These are phyloP conservation scores for Meteorus cinctellus DNA, from an alignment of 2,888 invertebrate species.

Conservation along the genomic window DNA sequence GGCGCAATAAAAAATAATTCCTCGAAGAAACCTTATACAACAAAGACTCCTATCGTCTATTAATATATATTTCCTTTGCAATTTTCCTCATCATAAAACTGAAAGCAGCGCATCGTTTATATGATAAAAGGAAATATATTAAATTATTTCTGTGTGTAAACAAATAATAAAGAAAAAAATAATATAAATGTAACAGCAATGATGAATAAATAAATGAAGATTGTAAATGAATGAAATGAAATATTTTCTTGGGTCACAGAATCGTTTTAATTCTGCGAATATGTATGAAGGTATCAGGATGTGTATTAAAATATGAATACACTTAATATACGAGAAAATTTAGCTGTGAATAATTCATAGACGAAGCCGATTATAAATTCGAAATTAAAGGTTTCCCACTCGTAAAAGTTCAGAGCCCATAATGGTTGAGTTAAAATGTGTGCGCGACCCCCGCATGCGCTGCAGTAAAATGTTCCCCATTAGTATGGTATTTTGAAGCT, in stretches of 20 bases:
- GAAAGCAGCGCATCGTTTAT: not conserved
- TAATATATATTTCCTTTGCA: not conserved
- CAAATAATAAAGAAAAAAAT: too few species aligned
- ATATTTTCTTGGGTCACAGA: too few species aligned
- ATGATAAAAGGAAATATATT: too few species aligned
- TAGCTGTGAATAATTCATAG: conserved; percentile 7
- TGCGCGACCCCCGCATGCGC: conserved; percentile 2
- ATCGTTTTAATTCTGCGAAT: too few species aligned
- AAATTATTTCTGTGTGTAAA: too few species aligned
- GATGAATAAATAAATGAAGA: too few species aligned
- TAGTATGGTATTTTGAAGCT: conserved; percentile 26
- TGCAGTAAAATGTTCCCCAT: conserved; percentile 26
- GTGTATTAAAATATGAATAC: not conserved
- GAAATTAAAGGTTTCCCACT: conserved; percentile 16
- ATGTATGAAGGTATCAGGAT: not conserved
- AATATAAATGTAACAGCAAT: too few species aligned
- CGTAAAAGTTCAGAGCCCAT: conserved; percentile 15
- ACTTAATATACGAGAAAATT: conserved; percentile 4
- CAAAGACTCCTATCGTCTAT: not conserved
- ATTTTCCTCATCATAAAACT: conserved; percentile 10
- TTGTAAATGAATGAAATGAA: too few species aligned
- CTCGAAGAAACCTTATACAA: not conserved
- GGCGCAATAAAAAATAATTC: conserved; percentile 1
- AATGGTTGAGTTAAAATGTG: conserved; percentile 16
- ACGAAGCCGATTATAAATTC: conserved; percentile 14